A percentile compares a stretch with the other conserved stretches of the same genome.
phyloP scores from a whole-genome alignment of 2,888 invertebrate species.

The Troides aeacus region DNA sequence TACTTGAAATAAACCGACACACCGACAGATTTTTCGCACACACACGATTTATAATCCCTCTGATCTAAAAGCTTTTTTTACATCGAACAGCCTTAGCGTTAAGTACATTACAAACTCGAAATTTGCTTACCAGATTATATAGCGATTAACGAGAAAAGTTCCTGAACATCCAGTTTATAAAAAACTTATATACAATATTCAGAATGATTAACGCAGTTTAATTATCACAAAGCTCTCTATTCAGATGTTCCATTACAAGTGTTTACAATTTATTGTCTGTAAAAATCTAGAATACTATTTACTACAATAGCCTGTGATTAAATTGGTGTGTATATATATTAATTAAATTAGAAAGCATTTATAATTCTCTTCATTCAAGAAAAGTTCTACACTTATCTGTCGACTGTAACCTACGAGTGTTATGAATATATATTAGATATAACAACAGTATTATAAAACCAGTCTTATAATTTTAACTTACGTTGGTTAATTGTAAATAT shows the following conservation, averaged over 20 bases:
- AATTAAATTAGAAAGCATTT: too few relatives aligned
- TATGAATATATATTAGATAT: too few relatives aligned
- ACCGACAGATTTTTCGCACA: not conserved
- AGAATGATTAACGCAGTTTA: not conserved
- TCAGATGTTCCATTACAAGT: not conserved
- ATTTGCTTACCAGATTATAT: conserved; percentile 21
- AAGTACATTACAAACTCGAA: conserved; percentile 21
- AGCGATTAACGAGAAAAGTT: conserved; percentile 19
- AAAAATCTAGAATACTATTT: not conserved
- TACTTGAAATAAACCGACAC: not conserved
- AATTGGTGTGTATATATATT: too few relatives aligned
- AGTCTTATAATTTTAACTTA: too few relatives aligned
- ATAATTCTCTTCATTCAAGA: too few relatives aligned
- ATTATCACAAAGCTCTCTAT: not conserved
- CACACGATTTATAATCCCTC: not conserved
- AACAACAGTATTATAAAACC: too few relatives aligned
- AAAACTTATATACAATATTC: conserved; percentile 2
- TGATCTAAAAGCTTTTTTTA: conserved; percentile 15
- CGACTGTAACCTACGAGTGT: too few relatives aligned
- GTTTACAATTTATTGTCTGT: not conserved
- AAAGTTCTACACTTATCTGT: too few relatives aligned
- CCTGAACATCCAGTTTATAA: conserved; percentile 17
- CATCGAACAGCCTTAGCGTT: conserved; percentile 17
- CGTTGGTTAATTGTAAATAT: not conserved
- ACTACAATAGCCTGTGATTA: not conserved